These are phyloP conservation scores for Pseudomugil gertrudae DNA, from an alignment of 2,797 vertebrate species.

Conservation along the genomic window DNA sequence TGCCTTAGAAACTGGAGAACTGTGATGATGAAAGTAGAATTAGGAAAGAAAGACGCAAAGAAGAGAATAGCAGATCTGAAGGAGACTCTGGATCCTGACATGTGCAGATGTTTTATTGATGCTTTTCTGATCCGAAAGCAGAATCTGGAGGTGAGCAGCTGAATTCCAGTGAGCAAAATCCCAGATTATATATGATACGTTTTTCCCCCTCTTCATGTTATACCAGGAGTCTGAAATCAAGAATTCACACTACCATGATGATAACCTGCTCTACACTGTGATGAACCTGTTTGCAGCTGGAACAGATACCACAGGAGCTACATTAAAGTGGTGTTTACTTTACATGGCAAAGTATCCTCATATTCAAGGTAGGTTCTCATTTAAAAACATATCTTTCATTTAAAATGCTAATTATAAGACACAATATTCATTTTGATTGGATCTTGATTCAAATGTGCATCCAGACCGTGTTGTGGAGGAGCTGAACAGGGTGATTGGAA, in stretches of 20 bases:
- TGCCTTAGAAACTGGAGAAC: slow-evolving; percentile 42
- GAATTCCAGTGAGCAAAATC: not conserved
- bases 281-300: slow-evolving; percentile 69
- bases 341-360: slow-evolving; percentile 73
- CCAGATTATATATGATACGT: not conserved
- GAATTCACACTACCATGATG: slow-evolving; percentile 45
- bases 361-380: slow-evolving; percentile 62
- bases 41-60: rapidly evolving
- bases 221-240: slow-evolving; percentile 23
- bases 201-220: not conserved
- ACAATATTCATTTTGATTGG: not conserved
- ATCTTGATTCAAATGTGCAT: not conserved
- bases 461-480: slow-evolving; percentile 72
- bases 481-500: slow-evolving; percentile 60
- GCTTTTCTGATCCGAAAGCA: slow-evolving; percentile 45
- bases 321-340: slow-evolving; percentile 67
- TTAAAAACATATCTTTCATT: not conserved
- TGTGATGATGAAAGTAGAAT: slow-evolving; percentile 21
- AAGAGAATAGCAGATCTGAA: slow-evolving; percentile 29
- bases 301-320: slow-evolving; percentile 61
- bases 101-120: slow-evolving; percentile 60
- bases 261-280: slow-evolving; percentile 59
- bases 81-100: slow-evolving; percentile 48
- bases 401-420: not conserved
- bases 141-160: slow-evolving; percentile 44